Percentiles rank a stretch among this genome's conserved stretches.
Evolutionary conservation across 2,113 vertebrate species (phyloP).

Genomic region (Hydropotes inermis): DNA sequence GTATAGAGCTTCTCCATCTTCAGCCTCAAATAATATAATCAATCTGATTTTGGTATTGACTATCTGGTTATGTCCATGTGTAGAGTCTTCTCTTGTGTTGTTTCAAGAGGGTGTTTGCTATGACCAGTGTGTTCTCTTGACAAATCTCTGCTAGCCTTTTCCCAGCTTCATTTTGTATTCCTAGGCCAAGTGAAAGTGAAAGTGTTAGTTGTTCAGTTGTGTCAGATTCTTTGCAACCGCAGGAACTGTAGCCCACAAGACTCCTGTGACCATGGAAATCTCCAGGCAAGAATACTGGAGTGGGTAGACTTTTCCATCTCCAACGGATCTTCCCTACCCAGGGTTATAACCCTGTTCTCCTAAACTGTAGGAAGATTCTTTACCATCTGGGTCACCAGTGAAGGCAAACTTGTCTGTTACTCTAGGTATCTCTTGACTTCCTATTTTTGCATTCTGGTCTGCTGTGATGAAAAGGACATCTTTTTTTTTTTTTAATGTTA

Average conservation of each 20-base stretch:
- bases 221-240: fast-evolving
- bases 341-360: background rate
- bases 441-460: background rate
- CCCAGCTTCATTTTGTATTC: background rate
- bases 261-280: fast-evolving
- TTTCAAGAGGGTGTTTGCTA: background rate
- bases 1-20: background rate
- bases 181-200: background rate
- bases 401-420: background rate
- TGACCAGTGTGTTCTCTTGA: background rate
- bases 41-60: background rate
- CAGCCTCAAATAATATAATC: background rate
- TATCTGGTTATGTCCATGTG: background rate
- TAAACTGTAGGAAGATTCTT: background rate
- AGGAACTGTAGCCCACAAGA: background rate
- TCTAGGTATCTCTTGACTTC: background rate
- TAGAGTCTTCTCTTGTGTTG: background rate
- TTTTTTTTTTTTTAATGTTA: background rate
- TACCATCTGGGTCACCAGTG: background rate
- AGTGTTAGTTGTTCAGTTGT: background rate
- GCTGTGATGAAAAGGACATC: background rate
- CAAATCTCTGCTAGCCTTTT: background rate
- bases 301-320: background rate
- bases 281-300: background rate
- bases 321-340: background rate